These are phyloP conservation scores for Strigamia maritima DNA, from an alignment of 2,888 invertebrate species.

Conservation along the genomic window DNA sequence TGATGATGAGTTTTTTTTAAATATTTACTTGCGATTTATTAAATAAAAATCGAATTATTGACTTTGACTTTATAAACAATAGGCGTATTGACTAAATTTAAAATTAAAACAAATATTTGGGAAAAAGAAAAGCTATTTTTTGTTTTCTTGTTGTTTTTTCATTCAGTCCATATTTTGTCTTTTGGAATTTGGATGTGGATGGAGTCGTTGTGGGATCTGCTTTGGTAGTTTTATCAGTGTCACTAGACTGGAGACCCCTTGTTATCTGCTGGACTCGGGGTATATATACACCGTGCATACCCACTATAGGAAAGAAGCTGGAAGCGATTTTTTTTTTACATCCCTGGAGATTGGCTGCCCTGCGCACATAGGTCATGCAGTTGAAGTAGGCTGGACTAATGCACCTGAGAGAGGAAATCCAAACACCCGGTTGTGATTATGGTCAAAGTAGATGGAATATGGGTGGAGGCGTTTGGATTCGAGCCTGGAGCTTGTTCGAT, in stretches of 20 bases:
- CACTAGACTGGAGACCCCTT: neutral
- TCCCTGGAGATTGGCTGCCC: slow-evolving; percentile 12
- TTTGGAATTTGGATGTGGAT: slow-evolving; percentile 4
- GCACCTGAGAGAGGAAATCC: slow-evolving; percentile 28
- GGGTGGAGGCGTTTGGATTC: slow-evolving; percentile 8
- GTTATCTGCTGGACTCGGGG: neutral
- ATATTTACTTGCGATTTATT: neutral
- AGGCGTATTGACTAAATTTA: neutral
- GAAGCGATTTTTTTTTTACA: slow-evolving; percentile 10
- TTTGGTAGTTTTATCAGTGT: slow-evolving; percentile 13
- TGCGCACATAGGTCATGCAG: neutral
- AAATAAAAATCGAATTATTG: neutral
- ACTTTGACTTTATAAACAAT: neutral
- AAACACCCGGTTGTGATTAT: slow-evolving; percentile 20
- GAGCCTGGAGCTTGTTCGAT: slow-evolving; percentile 23
- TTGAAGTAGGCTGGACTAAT: neutral
- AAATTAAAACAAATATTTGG: too few relatives aligned
- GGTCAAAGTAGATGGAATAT: slow-evolving; percentile 19
- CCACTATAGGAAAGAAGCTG: neutral
- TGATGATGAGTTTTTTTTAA: neutral
- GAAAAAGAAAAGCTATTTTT: neutral
- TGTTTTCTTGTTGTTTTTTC: neutral
- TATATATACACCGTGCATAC: neutral
- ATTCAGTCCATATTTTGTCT: neutral
- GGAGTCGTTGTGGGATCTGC: neutral